These are phyloP conservation scores for Enteromius viviparus DNA, from an alignment of 2,797 vertebrate genomes.

Conservation along the genomic window DNA sequence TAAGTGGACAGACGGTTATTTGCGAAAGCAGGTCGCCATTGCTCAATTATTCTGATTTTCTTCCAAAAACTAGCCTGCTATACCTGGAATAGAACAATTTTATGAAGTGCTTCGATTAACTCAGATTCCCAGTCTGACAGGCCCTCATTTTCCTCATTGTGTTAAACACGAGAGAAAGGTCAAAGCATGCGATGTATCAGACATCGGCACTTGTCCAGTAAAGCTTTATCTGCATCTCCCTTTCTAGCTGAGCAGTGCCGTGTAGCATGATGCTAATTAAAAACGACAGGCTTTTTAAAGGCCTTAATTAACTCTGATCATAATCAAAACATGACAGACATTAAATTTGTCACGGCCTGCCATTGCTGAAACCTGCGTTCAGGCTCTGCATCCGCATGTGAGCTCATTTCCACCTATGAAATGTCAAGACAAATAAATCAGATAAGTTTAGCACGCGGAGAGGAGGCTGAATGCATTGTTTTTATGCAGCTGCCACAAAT, in stretches of 20 bases:
- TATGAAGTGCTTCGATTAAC: constrained; percentile 12
- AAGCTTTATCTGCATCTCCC: constrained; percentile 64
- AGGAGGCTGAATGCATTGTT: constrained; percentile 39
- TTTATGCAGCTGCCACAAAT: constrained; percentile 53
- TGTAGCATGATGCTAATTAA: constrained; percentile 74
- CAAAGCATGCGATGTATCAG: constrained; percentile 33
- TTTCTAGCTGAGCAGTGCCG: constrained; percentile 73
- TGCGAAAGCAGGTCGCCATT: constrained; percentile 15
- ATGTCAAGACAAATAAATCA: constrained; percentile 63
- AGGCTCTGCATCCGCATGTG: constrained; percentile 44
- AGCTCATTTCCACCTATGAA: constrained; percentile 56
- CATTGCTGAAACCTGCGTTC: constrained; percentile 64
- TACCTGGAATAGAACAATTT: constrained; percentile 25
- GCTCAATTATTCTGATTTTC: constrained; percentile 22
- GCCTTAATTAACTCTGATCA: constrained; percentile 82
- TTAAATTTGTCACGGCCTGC: constrained; percentile 78
- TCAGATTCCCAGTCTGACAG: constrained; percentile 7
- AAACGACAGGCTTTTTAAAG: constrained; percentile 83
- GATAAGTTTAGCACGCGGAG: constrained; percentile 47
- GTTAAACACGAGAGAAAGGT: constrained; percentile 37
- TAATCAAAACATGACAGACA: constrained; percentile 83
- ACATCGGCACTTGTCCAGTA: constrained; percentile 67
- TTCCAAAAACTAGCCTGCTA: background rate
- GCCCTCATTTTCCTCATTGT: constrained; percentile 39
- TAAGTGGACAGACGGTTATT: constrained; percentile 60